Percentiles rank a stretch among this genome's conserved stretches.
phyloP scores from a whole-genome alignment of 2,113 vertebrate species.

The Micronycteris hirsuta region DNA sequence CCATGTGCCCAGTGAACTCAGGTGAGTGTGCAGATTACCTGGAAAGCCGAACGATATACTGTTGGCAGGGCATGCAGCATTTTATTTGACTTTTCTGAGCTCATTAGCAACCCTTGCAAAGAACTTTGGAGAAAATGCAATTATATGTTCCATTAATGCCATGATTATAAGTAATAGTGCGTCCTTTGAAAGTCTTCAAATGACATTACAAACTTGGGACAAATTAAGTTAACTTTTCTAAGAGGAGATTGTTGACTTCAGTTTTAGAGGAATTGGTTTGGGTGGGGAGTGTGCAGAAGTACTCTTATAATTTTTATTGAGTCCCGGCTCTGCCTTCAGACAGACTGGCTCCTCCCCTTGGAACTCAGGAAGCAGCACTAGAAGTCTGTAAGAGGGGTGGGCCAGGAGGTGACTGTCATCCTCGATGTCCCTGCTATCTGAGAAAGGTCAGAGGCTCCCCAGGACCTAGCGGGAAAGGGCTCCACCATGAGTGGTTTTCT shows the following conservation, averaged over 20 bases:
- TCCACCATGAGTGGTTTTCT: not conserved
- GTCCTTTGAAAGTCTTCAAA: not conserved
- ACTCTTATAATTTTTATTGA: not conserved
- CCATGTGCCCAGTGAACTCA: not conserved
- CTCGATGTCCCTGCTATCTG: not conserved
- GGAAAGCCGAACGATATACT: not conserved
- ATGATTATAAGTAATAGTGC: not conserved
- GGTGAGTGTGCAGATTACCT: not conserved
- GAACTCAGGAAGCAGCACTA: not conserved
- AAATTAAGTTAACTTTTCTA: not conserved
- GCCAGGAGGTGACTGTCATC: not conserved
- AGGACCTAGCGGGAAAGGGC: not conserved
- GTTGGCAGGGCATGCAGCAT: not conserved
- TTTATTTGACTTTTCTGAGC: not conserved
- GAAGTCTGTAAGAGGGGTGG: not conserved
- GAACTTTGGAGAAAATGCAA: not conserved
- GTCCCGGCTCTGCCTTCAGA: not conserved
- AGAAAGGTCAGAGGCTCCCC: not conserved
- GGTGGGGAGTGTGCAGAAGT: not conserved
- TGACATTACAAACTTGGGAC: not conserved
- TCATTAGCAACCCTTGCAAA: not conserved
- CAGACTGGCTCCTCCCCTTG: not conserved
- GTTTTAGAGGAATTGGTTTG: not conserved
- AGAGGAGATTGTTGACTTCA: not conserved
- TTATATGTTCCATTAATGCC: not conserved